Evolutionary conservation across 2,797 vertebrate genomes (phyloP).

Genomic region (Channa striata): DNA sequence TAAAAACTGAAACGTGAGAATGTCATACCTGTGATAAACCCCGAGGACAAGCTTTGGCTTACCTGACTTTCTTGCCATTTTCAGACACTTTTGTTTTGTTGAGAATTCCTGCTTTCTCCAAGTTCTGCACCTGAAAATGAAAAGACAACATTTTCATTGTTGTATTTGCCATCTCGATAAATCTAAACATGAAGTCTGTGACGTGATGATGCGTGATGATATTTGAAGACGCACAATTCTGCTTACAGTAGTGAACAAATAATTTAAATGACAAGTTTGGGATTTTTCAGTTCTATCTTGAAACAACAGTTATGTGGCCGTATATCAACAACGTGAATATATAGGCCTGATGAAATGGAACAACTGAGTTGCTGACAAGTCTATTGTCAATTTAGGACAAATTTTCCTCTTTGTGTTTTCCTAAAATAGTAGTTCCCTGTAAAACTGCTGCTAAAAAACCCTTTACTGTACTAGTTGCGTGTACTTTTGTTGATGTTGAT

Average conservation of each 20-base stretch:
- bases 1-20: neutral
- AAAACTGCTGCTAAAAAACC: no score
- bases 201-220: neutral
- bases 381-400: no score
- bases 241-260: neutral
- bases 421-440: no score
- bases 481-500: no score
- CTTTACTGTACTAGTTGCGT: no score
- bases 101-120: constrained; percentile 95
- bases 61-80: constrained; percentile 94
- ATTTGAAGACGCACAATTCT: constrained; percentile 5
- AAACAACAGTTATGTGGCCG: no score
- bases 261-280: neutral
- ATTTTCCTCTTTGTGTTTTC: no score
- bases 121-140: constrained; percentile 85
- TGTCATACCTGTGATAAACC: neutral
- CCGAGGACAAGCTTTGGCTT: constrained; percentile 41
- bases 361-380: no score
- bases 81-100: constrained; percentile 92
- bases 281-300: neutral
- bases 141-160: neutral
- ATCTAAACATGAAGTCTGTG: neutral
- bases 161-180: neutral
- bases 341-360: no score
- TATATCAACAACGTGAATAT: no score